Base-by-base conservation (phyloP, 1,140 invertebrate species). In the Scaptomyza montana region DNA sequence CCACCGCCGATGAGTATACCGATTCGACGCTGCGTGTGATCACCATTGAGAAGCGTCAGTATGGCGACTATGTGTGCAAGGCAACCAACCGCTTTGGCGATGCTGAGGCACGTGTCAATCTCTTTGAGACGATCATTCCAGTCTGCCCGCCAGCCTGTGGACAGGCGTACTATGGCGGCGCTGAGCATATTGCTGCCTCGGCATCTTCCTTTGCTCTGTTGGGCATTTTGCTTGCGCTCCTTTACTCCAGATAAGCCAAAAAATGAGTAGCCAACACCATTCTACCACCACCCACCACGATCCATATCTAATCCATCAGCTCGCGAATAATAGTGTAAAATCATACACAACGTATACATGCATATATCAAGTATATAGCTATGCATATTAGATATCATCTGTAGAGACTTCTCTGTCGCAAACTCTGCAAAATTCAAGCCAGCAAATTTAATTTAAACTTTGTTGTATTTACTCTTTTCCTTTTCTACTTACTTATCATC, bases 101-200 rank as follows among this genome's bases (percentile, higher is more conserved):
- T 36, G 94, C 94, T 47, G 95, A 97, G 90, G 96, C 95, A 0
- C 93, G 93, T 49, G 96, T 98, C 0, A 95, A 97, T 90, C 92
- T 98, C 10, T 97, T 97, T 89, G 97, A 98, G 94, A 96, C 96
- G 54, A 95, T 97, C 90, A 97, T 97, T 69, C 97, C 97, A 66
- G 96, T 98, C 80, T 98, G 97, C 92, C 97, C 97, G 77, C 97
- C 97, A 76, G 97, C 97, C 85, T 98, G 97, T 93, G 96, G 95
- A 43, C 95, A 96, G 92, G 93, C 94, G 55, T 93, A 94, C 57
- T 95, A 94, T 89, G 94, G 93, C 74, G 93, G 93, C 57, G 94
- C 94, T 50, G 93, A 84, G 68, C 75, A 80, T 51, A 64, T 91
- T 55, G 77, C 87, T 9, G 78, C 78, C 47, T 78, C 90, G 5